Percentiles rank a stretch among this genome's conserved stretches.
Evolutionary conservation across 37 sponge, comb jelly and placozoan species (phyloP).

Genomic region (Tethya wilhelma): DNA sequence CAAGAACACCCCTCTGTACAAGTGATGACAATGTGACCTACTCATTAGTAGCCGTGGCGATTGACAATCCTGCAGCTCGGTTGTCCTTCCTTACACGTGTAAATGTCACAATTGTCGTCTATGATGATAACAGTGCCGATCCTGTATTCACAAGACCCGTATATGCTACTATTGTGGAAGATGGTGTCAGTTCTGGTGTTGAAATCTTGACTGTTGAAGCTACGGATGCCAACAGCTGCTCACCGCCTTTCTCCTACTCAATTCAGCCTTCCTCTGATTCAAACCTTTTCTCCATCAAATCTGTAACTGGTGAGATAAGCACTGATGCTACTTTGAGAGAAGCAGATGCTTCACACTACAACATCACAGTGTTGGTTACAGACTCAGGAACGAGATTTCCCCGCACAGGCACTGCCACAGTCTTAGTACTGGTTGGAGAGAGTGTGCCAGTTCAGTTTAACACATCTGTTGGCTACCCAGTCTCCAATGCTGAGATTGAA

Average conservation of each 20-base stretch:
- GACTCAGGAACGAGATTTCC: conserved; percentile 32
- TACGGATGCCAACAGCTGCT: conserved; percentile 64
- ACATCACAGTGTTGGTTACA: conserved; percentile 40
- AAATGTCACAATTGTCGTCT: conserved; percentile 40
- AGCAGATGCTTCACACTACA: conserved; percentile 14
- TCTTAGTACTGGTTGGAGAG: conserved; percentile 66
- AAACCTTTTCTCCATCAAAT: conserved; percentile 17
- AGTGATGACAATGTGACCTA: neutral
- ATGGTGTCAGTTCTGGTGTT: conserved; percentile 10
- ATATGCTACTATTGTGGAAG: conserved; percentile 24
- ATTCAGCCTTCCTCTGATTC: neutral
- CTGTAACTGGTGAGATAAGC: conserved; percentile 12
- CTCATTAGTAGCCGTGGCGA: conserved; percentile 26
- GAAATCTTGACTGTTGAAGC: conserved; percentile 34
- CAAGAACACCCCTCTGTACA: conserved; percentile 16
- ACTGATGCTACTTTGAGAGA: neutral
- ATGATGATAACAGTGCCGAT: conserved; percentile 54
- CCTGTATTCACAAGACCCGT: conserved; percentile 48
- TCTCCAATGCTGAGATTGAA: conserved; percentile 1
- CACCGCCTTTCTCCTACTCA: conserved; percentile 48
- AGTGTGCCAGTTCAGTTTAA: conserved; percentile 56
- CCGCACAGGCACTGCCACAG: conserved; percentile 41
- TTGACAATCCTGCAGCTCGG: conserved; percentile 35
- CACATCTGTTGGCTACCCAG: conserved; percentile 47
- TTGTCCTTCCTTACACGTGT: conserved; percentile 7